These are phyloP conservation scores for Chironomus striatipennis DNA, from an alignment of 1,140 invertebrate species.

Conservation along the genomic window DNA sequence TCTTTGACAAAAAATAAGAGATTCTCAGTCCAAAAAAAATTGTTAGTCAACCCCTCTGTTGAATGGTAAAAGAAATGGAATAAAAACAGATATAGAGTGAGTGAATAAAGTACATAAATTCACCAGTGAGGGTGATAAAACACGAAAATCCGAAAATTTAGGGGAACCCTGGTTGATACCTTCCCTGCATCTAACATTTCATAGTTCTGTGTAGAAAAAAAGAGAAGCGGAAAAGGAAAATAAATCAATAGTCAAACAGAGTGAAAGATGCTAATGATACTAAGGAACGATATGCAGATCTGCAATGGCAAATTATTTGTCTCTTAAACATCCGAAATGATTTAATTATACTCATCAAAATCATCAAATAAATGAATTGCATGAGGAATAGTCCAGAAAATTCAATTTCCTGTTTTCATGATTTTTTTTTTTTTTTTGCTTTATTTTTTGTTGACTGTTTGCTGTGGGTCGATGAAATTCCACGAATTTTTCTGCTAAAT, in stretches of 20 bases:
- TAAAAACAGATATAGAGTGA: neutral
- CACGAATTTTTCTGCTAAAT: constrained; percentile 22
- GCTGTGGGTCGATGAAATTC: neutral
- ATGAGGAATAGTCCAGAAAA: neutral
- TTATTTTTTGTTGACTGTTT: neutral
- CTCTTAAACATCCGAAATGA: constrained; percentile 6
- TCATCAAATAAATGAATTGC: neutral
- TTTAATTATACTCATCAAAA: constrained; percentile 22
- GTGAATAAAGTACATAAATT: neutral
- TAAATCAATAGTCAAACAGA: neutral
- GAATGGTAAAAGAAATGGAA: neutral
- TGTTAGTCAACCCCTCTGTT: neutral
- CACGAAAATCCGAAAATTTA: neutral
- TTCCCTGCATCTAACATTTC: no score
- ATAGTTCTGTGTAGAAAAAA: neutral
- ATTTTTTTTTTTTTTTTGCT: neutral
- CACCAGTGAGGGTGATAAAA: constrained; percentile 21
- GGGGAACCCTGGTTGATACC: neutral
- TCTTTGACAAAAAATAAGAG: neutral
- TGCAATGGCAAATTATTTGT: neutral
- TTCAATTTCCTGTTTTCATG: constrained; percentile 11
- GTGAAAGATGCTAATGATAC: neutral
- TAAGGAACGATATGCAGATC: neutral
- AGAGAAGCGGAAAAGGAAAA: neutral
- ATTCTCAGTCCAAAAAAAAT: neutral